phyloP scores from a whole-genome alignment of 1,140 invertebrate genomes.

The Galleria mellonella region DNA sequence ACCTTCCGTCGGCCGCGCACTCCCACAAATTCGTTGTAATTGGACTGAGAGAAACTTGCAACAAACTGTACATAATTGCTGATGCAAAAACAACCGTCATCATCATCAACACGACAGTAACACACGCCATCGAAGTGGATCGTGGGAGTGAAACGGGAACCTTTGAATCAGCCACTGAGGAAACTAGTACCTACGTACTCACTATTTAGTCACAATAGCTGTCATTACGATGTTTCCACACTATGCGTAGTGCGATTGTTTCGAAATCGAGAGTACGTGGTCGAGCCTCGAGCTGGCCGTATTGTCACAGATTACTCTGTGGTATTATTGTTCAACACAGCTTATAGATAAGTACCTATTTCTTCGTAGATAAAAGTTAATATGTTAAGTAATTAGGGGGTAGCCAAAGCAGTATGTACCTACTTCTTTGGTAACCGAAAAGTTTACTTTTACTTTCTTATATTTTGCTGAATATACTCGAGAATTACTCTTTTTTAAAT shows the following conservation, averaged over 20 bases:
- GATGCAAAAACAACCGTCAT: constrained; percentile 59
- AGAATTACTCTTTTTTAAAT: too few relatives aligned
- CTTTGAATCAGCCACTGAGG: constrained; percentile 52
- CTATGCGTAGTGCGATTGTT: constrained; percentile 50
- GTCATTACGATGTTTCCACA: constrained; percentile 64
- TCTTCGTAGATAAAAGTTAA: too few relatives aligned
- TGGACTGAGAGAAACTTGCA: constrained; percentile 58
- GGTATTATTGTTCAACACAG: too few relatives aligned
- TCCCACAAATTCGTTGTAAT: constrained; percentile 59
- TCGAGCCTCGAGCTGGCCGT: too few relatives aligned
- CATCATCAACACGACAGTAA: constrained; percentile 56
- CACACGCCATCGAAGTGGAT: constrained; percentile 58
- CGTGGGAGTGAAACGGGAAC: constrained; percentile 71
- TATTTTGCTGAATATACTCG: too few relatives aligned
- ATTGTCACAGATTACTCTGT: too few relatives aligned
- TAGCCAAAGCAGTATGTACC: too few relatives aligned
- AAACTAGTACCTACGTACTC: constrained; percentile 38
- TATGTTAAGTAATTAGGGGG: too few relatives aligned
- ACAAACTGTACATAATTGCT: constrained; percentile 62
- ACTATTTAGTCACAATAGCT: constrained; percentile 51
- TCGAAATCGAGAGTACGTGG: constrained; percentile 60
- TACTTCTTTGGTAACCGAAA: too few relatives aligned
- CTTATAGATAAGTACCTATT: too few relatives aligned
- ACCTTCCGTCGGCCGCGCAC: constrained; percentile 30
- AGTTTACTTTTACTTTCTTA: too few relatives aligned